Evolutionary conservation across 2,888 invertebrate genomes (phyloP), one percentile per base, ranked within the genome.

Genomic region (Diploptera punctata): DNA sequence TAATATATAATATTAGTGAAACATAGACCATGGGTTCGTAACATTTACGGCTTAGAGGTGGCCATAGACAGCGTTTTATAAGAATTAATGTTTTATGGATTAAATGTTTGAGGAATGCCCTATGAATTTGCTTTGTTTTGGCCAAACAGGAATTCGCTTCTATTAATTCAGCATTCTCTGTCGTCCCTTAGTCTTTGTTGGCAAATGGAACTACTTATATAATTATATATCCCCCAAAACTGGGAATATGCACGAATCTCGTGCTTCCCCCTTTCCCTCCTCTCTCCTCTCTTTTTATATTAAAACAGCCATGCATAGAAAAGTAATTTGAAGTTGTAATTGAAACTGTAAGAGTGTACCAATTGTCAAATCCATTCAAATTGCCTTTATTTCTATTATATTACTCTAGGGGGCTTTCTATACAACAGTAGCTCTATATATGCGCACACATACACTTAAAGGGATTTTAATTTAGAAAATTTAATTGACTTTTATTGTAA

Each of bases 301-400:
- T 65, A 65, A 65, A 65, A 65, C 72, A 73, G 68, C 73, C 72
- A 72, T 71, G 73, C 75, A 73, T 73, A 73, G 81, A 81, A 83
- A 83, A 83, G 83, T 83, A 83, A 83, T 83, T 82, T 80, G 81
- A 83, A 83, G 82, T 83, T 82, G 83, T 83, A 83, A 83, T 83
- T 83, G 82, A 83, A 83, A 83, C 74, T 62, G 68, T 67, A 65
- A 67, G 44, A 67, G 33, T 43, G 52, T 29, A 57, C 60, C 62
- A 71, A 71, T 71, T 71, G 71, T 71, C 67, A 71, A 73, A 74
- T 70, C 69, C 69, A 71, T 71, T 74, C 60, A 74, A 71, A 74
- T 67, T 71, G 74, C 69, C 71, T 72, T 71, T 69, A 68, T 72
- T 74, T 71, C 71, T 71, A 72, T 72, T 72, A 65, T 68, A 54